Percentiles rank a stretch among this genome's conserved stretches.
phyloP scores from a whole-genome alignment of 1,140 invertebrate genomes.

The Drosophila seguyi region DNA sequence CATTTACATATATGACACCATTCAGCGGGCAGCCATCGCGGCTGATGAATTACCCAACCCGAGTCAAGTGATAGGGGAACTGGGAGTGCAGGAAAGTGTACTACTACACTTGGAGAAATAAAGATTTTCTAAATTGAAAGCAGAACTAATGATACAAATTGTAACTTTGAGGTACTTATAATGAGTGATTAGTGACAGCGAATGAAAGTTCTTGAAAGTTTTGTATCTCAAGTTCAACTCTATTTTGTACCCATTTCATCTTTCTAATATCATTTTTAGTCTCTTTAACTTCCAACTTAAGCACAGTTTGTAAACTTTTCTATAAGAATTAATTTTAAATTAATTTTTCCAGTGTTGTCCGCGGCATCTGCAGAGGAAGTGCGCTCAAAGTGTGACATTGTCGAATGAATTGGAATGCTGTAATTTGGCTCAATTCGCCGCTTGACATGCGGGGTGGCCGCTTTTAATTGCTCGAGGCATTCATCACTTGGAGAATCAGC shows the following conservation, averaged over 20 bases:
- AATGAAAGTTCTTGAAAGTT: too few species aligned
- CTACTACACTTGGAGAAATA: slow-evolving; percentile 6
- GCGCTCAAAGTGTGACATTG: slow-evolving; percentile 78
- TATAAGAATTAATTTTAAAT: not conserved
- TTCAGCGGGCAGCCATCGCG: slow-evolving; percentile 60
- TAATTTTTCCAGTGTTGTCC: slow-evolving; percentile 6
- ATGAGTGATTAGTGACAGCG: too few species aligned
- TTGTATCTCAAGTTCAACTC: too few species aligned
- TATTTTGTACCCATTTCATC: too few species aligned
- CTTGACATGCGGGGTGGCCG: slow-evolving; percentile 79
- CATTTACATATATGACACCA: slow-evolving; percentile 69
- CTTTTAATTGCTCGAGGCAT: slow-evolving; percentile 71
- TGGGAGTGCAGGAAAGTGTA: not conserved
- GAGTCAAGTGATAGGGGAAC: slow-evolving; percentile 29
- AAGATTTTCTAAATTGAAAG: too few species aligned
- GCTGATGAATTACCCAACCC: slow-evolving; percentile 74
- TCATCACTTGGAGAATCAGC: slow-evolving; percentile 45
- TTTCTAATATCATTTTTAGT: too few species aligned
- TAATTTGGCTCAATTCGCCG: slow-evolving; percentile 80
- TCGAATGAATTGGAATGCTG: slow-evolving; percentile 80
- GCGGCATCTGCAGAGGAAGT: slow-evolving; percentile 62
- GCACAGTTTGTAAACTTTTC: not conserved
- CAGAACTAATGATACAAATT: not conserved
- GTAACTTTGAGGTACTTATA: too few species aligned
- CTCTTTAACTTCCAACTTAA: not conserved